phyloP scores from a whole-genome alignment of 2,797 vertebrate species.

The Syngnathus rostellatus region DNA sequence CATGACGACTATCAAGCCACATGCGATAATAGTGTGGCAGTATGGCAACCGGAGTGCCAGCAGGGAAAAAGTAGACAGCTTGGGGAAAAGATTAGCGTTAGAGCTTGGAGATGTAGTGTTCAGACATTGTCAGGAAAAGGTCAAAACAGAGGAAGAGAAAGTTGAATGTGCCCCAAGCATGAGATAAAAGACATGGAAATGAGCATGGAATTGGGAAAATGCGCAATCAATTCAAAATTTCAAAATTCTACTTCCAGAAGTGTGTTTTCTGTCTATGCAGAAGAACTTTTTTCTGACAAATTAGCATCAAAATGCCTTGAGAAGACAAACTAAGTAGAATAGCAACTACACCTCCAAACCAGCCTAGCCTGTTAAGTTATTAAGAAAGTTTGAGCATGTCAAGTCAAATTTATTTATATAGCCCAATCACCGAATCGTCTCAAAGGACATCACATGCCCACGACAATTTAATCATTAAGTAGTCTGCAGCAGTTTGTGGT shows the following conservation, averaged over 20 bases:
- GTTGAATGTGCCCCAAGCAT: neutral
- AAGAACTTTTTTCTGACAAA: no score
- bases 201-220: neutral
- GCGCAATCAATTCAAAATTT: no score
- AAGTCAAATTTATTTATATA: no score
- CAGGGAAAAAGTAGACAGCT: conserved; percentile 28
- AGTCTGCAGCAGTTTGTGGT: neutral
- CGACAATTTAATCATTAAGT: no score
- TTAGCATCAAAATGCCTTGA: no score
- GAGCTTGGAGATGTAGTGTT: conserved; percentile 29
- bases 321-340: no score
- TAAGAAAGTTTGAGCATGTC: neutral
- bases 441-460: no score
- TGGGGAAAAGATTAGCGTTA: conserved; percentile 45
- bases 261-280: no score
- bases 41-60: conserved; percentile 52
- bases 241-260: no score
- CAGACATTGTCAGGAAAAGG: conserved; percentile 5
- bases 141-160: conserved; percentile 8
- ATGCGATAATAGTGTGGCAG: conserved; percentile 48
- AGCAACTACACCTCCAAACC: no score
- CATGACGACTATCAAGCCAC: conserved; percentile 44
- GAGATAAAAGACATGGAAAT: neutral
- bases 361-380: neutral
- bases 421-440: no score